phyloP scores from a whole-genome alignment of 2,888 invertebrate genomes.

The Callinectes sapidus region DNA sequence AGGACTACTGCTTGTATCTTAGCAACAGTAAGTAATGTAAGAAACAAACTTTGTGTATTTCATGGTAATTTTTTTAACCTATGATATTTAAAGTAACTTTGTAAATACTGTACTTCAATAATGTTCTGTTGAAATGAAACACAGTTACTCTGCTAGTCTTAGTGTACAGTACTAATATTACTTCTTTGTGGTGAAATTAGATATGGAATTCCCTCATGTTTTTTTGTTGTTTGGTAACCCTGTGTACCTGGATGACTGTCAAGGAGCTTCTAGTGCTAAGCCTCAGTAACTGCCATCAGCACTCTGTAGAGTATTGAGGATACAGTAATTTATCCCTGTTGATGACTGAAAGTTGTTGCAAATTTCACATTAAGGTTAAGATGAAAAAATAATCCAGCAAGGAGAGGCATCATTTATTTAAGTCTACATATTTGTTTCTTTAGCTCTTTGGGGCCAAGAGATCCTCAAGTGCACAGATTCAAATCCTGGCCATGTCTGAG shows the following conservation, averaged over 20 bases:
- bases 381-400: background rate
- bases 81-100: constrained; percentile 38
- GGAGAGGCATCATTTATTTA: background rate
- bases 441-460: background rate
- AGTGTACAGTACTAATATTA: constrained; percentile 42
- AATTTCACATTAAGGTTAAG: background rate
- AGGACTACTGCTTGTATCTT: constrained; percentile 66
- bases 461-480: too few species aligned
- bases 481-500: too few species aligned
- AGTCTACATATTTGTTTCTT: background rate
- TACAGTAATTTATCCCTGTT: background rate
- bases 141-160: constrained; percentile 36
- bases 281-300: background rate
- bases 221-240: constrained; percentile 33
- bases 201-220: constrained; percentile 29
- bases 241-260: constrained; percentile 18
- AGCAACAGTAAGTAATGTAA: constrained; percentile 66
- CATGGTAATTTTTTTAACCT: constrained; percentile 55
- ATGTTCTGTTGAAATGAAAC: constrained; percentile 39
- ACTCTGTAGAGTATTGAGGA: background rate
- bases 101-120: constrained; percentile 33
- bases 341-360: background rate
- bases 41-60: constrained; percentile 70
- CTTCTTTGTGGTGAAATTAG: constrained; percentile 47
- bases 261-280: background rate